Evolutionary conservation across 1,140 invertebrate species (phyloP), one percentile per base, ranked within the genome.

Genomic region (Hylaeus volcanicus): DNA sequence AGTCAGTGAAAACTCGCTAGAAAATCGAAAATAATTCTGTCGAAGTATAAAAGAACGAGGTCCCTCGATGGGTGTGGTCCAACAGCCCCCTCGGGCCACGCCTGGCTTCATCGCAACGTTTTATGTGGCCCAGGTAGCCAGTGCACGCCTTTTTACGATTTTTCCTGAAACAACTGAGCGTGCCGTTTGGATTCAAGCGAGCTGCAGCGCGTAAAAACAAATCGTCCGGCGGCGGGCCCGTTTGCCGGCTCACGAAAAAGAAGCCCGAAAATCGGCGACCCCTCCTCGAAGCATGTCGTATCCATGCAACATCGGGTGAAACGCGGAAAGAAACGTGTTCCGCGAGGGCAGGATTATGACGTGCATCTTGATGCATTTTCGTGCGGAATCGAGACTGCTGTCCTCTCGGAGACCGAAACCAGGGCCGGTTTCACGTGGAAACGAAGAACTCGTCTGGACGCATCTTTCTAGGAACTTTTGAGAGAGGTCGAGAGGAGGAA

Each of bases 361-460:
- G 48, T 72, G 84, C 83, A 85, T 85, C 78, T 85, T 85, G 83
- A 85, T 85, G 83, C 58, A 63, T 73, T 79, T 65, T 60, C 76
- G 51, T 74, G 66, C 26, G 37, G 51, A 41, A 41, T 70, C 8
- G 9, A 14, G 26, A 48, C 45, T 48, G 45, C 45, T 48, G 45
- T 8, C 45, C 45, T 48, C 45, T 48, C 45, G 45, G 45, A 48
- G 45, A 48, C 45, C 8, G 5, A 26, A 26, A 26, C 26, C 26
- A 26, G 26, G 26, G 26, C 26, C 26, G 26, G 26, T 26, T 26
- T 26, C 26, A 26, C 26, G 26, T 26, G 26, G 26, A 26, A 26
- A 26, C 26, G 26, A 26, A 26, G 26, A 26, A 0, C 0, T 26
- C 26, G 26, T 26, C 26, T 26, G 26, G 26, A 26, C 26, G 26